These are phyloP conservation scores for Eurois occulta DNA, from an alignment of 2,888 invertebrate species.

Conservation along the genomic window DNA sequence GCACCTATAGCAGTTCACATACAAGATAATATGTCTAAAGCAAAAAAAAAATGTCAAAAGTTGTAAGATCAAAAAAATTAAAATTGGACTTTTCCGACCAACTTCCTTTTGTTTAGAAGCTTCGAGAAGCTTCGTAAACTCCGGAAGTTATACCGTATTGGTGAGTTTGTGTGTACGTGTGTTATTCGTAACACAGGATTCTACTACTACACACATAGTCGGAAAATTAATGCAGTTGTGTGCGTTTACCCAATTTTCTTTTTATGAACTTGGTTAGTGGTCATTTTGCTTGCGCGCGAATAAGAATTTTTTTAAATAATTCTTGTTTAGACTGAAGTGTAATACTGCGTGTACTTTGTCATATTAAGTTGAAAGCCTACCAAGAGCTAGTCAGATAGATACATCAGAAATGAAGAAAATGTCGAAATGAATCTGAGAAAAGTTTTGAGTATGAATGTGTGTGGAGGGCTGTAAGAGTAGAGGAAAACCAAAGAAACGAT, in stretches of 20 bases:
- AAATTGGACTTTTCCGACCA: background rate
- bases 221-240: background rate
- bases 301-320: background rate
- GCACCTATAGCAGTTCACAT: background rate
- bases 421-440: too few relatives aligned
- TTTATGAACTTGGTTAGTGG: background rate
- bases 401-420: background rate
- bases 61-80: background rate
- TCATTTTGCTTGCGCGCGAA: background rate
- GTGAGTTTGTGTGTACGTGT: background rate
- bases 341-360: background rate
- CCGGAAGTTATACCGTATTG: constrained; percentile 2
- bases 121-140: background rate
- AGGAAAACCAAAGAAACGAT: background rate
- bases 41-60: background rate
- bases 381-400: background rate
- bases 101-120: constrained; percentile 4
- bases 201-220: background rate
- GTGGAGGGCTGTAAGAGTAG: background rate
- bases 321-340: too few relatives aligned
- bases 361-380: background rate
- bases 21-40: constrained; percentile 8
- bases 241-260: background rate
- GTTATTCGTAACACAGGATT: background rate
- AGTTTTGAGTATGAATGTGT: background rate